Percentiles rank a stretch among this genome's conserved stretches.
Evolutionary conservation across 1,140 invertebrate genomes (phyloP).

Genomic region (Ceratosolen solmsi): DNA sequence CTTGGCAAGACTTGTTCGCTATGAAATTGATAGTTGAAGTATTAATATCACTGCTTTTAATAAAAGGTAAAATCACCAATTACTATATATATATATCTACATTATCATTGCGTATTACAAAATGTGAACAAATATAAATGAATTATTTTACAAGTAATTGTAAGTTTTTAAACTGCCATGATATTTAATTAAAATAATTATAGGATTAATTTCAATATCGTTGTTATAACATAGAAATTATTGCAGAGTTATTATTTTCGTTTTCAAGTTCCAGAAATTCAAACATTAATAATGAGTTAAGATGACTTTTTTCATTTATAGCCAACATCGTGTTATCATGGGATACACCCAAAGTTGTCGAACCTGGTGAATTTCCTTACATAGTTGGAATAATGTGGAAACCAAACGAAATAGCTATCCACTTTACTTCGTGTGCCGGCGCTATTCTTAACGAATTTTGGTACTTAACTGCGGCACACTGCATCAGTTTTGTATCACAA

Average conservation of each 20-base stretch:
- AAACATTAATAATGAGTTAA: no score
- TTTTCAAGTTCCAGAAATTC: no score
- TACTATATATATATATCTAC: no score
- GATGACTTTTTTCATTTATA: not conserved
- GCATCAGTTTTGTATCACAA: conserved; percentile 37
- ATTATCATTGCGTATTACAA: no score
- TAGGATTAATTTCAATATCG: no score
- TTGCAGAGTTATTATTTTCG: no score
- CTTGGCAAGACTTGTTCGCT: not conserved
- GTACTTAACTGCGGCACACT: conserved; percentile 75
- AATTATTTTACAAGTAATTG: not conserved
- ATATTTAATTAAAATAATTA: no score
- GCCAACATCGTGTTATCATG: conserved; percentile 55
- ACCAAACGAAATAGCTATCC: not conserved
- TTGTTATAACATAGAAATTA: no score
- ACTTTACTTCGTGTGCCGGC: conserved; percentile 21
- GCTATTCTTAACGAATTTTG: conserved; percentile 68
- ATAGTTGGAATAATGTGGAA: conserved; percentile 64
- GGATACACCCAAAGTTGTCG: conserved; percentile 53
- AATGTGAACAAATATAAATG: not conserved
- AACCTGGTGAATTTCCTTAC: conserved; percentile 65
- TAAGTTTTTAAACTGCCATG: no score
- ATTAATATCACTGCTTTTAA: not conserved
- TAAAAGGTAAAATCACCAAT: conserved; percentile 7
- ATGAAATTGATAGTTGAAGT: not conserved